Percentiles rank a stretch among this genome's conserved stretches.
Conservation (phyloP, 2,888 invertebrate genomes). For the Hemistola chrysoprasaria region DNA sequence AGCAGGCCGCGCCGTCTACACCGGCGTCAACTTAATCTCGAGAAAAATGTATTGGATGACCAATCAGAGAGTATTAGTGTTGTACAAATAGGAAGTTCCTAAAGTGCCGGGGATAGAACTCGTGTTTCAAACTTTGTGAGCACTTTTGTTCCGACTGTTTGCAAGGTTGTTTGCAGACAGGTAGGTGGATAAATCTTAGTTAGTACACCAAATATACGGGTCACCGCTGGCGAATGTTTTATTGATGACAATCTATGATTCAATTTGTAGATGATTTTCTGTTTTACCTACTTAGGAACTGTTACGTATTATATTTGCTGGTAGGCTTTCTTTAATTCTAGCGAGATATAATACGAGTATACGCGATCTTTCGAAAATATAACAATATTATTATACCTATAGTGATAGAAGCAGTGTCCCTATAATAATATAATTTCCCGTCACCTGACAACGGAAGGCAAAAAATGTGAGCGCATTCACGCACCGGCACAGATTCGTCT, state of each 20-base stretch:
- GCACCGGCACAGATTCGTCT: constrained; percentile 37
- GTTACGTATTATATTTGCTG: no score
- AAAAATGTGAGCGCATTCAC: constrained; percentile 38
- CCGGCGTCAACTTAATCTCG: constrained; percentile 54
- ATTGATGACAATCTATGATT: no score
- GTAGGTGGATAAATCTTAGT: constrained; percentile 17
- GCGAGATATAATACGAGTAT: no score
- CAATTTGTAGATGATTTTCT: no score
- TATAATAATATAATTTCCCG: background rate
- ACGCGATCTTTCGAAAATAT: no score
- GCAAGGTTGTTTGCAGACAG: constrained; percentile 20
- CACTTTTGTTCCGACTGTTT: constrained; percentile 22
- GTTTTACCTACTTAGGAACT: no score
- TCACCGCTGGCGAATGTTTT: background rate
- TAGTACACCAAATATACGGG: constrained; percentile 7
- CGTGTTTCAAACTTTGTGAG: constrained; percentile 27
- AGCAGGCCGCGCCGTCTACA: constrained; percentile 59
- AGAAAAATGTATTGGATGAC: constrained; percentile 49
- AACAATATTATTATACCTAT: no score
- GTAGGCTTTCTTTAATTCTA: no score
- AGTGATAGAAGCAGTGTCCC: no score
- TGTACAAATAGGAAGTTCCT: constrained; percentile 35
- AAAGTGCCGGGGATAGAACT: constrained; percentile 32
- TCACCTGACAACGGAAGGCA: constrained; percentile 10
- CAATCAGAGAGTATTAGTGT: constrained; percentile 46